Conservation (phyloP, 2,888 invertebrate species). For the Ophioninae sp. region DNA sequence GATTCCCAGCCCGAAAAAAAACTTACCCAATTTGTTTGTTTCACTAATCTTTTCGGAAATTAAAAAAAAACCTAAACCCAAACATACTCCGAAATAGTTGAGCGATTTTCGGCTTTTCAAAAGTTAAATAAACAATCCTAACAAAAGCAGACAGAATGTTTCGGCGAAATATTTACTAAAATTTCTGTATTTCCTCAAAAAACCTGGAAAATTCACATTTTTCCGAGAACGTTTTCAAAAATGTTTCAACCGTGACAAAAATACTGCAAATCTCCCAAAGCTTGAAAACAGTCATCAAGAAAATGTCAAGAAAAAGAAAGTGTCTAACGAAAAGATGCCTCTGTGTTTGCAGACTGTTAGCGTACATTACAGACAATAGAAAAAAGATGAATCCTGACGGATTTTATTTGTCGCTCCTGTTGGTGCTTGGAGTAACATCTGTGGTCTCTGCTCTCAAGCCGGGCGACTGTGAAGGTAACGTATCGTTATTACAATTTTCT, state of each 20-base stretch:
- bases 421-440: constrained; percentile 80
- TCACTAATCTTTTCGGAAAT: no score
- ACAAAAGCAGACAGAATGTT: background rate
- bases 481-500: constrained; percentile 22
- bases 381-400: constrained; percentile 70
- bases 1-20: no score
- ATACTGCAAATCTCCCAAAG: no score
- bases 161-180: background rate
- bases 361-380: constrained; percentile 20
- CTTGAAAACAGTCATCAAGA: background rate
- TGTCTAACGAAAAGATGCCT: background rate
- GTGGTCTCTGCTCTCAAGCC: constrained; percentile 84
- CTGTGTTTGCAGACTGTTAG: constrained; percentile 52
- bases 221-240: no score
- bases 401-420: constrained; percentile 78
- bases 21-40: no score
- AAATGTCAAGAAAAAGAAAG: background rate
- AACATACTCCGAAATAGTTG: background rate
- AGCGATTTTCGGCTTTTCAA: no score
- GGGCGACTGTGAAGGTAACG: constrained; percentile 91
- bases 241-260: no score
- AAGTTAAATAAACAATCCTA: background rate
- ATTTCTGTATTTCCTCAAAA: no score
- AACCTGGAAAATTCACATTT: no score
- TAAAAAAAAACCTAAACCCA: background rate